A percentile compares a stretch with the other conserved stretches of the same genome.
Conservation (phyloP, 2,797 vertebrate genomes). For the Sparus aurata region DNA sequence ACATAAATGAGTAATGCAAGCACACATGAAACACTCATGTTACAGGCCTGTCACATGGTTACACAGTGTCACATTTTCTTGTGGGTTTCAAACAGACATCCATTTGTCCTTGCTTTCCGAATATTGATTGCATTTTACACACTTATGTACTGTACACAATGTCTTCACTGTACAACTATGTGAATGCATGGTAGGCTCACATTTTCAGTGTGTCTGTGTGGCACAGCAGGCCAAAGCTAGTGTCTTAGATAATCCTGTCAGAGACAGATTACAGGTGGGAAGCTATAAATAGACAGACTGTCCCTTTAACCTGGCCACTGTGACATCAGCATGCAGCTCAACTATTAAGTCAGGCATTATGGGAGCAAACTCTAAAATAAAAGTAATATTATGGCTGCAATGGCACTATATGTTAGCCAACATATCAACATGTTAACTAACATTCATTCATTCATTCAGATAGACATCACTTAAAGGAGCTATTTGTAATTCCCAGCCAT, state of each 20-base stretch:
- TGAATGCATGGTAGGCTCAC: slow-evolving; percentile 30
- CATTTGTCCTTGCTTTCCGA: slow-evolving; percentile 9
- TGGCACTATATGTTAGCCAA: not conserved
- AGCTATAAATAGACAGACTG: slow-evolving; percentile 79
- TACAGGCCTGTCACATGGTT: not conserved
- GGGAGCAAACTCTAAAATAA: slow-evolving; percentile 26
- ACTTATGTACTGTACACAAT: slow-evolving; percentile 31
- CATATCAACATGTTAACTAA: not conserved
- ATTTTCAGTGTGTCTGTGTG: slow-evolving; percentile 52
- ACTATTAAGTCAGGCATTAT: slow-evolving; percentile 58
- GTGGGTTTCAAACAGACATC: slow-evolving; percentile 16
- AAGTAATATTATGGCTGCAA: not conserved
- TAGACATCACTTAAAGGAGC: not conserved
- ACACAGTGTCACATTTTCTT: slow-evolving; percentile 7
- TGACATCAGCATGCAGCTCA: slow-evolving; percentile 71
- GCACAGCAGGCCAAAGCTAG: slow-evolving; percentile 56
- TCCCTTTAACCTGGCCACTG: slow-evolving; percentile 78
- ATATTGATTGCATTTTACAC: slow-evolving; percentile 13
- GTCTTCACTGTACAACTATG: slow-evolving; percentile 24
- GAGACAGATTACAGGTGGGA: slow-evolving; percentile 83
- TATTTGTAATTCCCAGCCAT: too few species aligned
- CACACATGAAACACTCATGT: not conserved
- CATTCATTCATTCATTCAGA: not conserved
- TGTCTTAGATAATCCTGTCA: slow-evolving; percentile 76
- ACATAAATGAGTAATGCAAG: slow-evolving; percentile 1